Conservation (phyloP, 1,140 invertebrate species). For the Globodera ellingtonae region DNA sequence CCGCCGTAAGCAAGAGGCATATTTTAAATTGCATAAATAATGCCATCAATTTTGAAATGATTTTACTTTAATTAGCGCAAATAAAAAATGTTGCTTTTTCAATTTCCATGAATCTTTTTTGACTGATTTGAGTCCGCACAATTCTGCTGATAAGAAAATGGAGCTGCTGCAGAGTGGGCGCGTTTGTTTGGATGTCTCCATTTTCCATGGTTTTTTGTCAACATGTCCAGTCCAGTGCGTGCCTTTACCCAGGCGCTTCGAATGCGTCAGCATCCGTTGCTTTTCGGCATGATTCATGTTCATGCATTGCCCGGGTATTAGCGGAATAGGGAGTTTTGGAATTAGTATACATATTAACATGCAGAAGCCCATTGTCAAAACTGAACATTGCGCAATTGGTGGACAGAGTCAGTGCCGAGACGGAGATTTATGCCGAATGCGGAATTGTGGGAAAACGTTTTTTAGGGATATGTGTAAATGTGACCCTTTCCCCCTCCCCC, state of each 20-base stretch:
- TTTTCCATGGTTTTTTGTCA: not conserved
- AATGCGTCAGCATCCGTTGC: conserved; percentile 45
- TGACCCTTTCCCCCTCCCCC: no score
- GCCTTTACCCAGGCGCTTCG: not conserved
- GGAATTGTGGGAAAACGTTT: conserved; percentile 69
- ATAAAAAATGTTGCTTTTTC: no score
- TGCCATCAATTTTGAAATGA: no score
- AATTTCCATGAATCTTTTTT: no score
- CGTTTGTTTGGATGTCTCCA: not conserved
- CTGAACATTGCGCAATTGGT: conserved; percentile 69
- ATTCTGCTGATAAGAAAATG: not conserved
- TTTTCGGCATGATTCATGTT: conserved; percentile 80
- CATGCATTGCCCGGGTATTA: conserved; percentile 73
- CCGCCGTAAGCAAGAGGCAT: no score
- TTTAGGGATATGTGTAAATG: conserved; percentile 15
- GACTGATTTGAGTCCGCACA: no score
- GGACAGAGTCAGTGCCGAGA: conserved; percentile 71
- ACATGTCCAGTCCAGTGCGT: conserved; percentile 5
- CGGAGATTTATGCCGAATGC: conserved; percentile 70
- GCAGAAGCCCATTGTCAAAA: conserved; percentile 70
- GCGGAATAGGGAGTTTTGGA: conserved; percentile 21
- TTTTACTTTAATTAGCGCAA: no score
- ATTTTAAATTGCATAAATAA: no score
- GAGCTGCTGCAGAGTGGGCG: no score
- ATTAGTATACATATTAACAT: conserved; percentile 45